Evolutionary conservation across 2,888 invertebrate genomes (phyloP).

Genomic region (Agrochola macilenta): DNA sequence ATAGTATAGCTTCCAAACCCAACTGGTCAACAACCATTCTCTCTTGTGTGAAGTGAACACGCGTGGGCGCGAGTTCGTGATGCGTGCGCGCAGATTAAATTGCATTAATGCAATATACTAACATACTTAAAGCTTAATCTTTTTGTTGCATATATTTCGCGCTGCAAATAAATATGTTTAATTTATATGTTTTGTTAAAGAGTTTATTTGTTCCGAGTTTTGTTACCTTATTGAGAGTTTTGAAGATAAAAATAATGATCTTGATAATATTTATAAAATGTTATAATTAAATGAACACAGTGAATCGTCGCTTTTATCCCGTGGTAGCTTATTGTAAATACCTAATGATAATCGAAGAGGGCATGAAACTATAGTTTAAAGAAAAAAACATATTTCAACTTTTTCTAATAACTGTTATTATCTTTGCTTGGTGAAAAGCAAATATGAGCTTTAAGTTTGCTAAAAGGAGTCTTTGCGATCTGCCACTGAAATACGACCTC

Average conservation of each 20-base stretch:
- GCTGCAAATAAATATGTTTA: constrained; percentile 62
- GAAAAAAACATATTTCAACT: no score
- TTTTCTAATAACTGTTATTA: background rate
- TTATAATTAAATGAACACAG: background rate
- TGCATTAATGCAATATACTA: constrained; percentile 86
- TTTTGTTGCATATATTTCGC: constrained; percentile 66
- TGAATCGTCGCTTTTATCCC: background rate
- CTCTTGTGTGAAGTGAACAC: constrained; percentile 76
- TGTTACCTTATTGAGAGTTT: constrained; percentile 20
- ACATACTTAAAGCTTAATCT: constrained; percentile 77
- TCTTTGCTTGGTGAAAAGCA: no score
- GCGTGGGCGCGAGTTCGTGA: constrained; percentile 86
- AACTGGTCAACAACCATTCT: constrained; percentile 65
- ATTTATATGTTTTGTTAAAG: constrained; percentile 50
- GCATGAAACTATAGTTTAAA: no score
- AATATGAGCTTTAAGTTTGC: no score
- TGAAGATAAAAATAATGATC: background rate
- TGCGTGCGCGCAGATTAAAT: constrained; percentile 89
- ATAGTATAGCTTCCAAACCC: constrained; percentile 14
- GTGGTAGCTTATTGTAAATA: background rate
- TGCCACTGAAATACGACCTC: no score
- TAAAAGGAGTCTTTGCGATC: background rate
- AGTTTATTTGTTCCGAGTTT: constrained; percentile 22
- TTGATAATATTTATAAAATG: background rate
- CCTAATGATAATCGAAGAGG: no score